Base-by-base conservation (phyloP, 2,797 vertebrate species). In the Anolis apletophallus region DNA sequence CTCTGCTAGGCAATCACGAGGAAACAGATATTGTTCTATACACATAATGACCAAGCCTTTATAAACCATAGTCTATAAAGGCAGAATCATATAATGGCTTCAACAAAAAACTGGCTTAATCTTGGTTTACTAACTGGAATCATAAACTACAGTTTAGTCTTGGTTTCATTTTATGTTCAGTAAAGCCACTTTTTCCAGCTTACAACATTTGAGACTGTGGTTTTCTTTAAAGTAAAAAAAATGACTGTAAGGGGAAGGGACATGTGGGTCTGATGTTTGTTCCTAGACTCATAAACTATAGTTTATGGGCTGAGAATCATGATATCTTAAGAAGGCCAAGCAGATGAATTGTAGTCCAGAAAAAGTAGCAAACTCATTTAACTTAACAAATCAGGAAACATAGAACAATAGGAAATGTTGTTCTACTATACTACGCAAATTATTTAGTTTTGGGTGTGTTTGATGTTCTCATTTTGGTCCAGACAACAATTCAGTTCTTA, bases 401-500 rank as follows among this genome's bases (percentile, higher is more conserved):
- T 23, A 3, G 13, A 61, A 0, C 40, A 0, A 3, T 55, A 5
- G 26, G 7, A 72, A 21, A 26, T 14, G 19, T 34, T 57, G 55
- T 36, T 55, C 21, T 36, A 36, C 52, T 26, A 32, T 57, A 50
- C 71, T 29, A 46, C 79, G 79, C 69, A 3, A 9, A 68, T 80
- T n/a, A 14, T 0, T 6, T 52, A 2, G 0, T 69, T 71, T 21
- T 2, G 29, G 6, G 21, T 32, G 6, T 26, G 9, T 16, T 50
- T 32, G 52, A 57, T 71, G 11, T 57, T n/a, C 55, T 13, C 9
- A 23, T 61, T 61, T 59, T 68, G 1, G 3, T 13, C 79, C n/a
- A 52, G 55, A 85, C 13, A 26, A 0, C 74, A 72, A 1, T 71
- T 91, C 72, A 81, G 13, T 72, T 90, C 14, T 61, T 3, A 81